Evolutionary conservation across 2,888 invertebrate species (phyloP).

Genomic region (Tipula unca): DNA sequence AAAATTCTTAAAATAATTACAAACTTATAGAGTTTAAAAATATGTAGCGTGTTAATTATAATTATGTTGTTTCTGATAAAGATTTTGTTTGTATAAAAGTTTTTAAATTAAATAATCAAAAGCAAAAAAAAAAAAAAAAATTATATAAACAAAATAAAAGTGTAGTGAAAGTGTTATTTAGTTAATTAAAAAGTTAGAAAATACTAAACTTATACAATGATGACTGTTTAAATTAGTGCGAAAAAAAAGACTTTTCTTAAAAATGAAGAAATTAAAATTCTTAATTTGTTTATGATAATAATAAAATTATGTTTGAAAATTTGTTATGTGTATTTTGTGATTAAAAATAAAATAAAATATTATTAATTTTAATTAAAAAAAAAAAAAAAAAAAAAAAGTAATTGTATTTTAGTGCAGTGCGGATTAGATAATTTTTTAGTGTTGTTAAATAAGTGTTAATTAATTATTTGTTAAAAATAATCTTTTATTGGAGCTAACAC

Average conservation of each 20-base stretch:
- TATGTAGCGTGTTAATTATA: neutral
- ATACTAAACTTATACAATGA: neutral
- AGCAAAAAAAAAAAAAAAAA: neutral
- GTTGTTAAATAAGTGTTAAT: neutral
- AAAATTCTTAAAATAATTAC: neutral
- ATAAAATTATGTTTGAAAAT: neutral
- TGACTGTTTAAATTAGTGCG: neutral
- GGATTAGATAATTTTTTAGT: neutral
- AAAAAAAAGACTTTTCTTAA: neutral
- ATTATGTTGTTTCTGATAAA: neutral
- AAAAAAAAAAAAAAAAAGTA: neutral
- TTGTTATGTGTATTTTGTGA: neutral
- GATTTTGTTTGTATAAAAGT: neutral
- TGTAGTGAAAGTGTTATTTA: neutral
- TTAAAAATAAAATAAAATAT: neutral
- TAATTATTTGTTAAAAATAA: neutral
- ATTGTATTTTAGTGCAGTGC: neutral
- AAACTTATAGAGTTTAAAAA: neutral
- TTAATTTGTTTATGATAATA: neutral
- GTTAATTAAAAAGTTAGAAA: neutral
- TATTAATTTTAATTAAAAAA: neutral
- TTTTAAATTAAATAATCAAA: neutral
- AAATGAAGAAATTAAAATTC: neutral
- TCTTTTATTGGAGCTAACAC: neutral
- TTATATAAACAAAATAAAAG: neutral